Evolutionary conservation across 2,888 invertebrate species (phyloP), one percentile per base, ranked within the genome.

Genomic region (Noctua pronuba): DNA sequence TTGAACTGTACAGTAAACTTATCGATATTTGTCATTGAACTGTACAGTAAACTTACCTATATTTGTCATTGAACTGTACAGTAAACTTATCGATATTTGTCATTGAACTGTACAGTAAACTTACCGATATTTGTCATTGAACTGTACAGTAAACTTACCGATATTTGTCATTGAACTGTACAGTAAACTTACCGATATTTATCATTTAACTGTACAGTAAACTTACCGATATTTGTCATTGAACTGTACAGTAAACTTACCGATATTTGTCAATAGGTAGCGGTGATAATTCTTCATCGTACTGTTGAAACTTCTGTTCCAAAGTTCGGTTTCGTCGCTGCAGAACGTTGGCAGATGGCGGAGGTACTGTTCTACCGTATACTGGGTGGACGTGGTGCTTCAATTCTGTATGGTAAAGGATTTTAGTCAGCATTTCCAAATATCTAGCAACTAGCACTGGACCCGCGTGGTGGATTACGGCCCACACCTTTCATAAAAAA

Each of bases 191-290:
- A 96, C 96, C 90, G 88, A 80, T 93, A 95, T 55, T 92, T 89
- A 83, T 96, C 96, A 16, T n/a, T n/a, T 10, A 41, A 11, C 41
- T 41, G 38, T 8, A 10, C 38, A 38, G 38, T 13, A 41, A 41
- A 41, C 95, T 94, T 75, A 96, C 96, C 90, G 88, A 80, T 93
- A 95, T 55, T 92, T 89, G 83, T 96, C 96, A 16, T n/a, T n/a
- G 41, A 41, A 11, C 41, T 41, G 38, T 8, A 10, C 38, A 38
- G 38, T 13, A 41, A 41, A 41, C 95, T 94, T 75, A 96, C 96
- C 90, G 88, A 80, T 93, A 95, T 55, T 92, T 89, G 83, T 96
- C 96, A 16, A 96, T 96, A 0, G 96, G 96, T n/a, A 96, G 75
- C 0, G 94, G 90, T 0, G 92, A 91, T 5, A 94, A 71, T 3